These are phyloP conservation scores for Notarius quadriscutis DNA, from an alignment of 2,113 vertebrate species.

Conservation along the genomic window DNA sequence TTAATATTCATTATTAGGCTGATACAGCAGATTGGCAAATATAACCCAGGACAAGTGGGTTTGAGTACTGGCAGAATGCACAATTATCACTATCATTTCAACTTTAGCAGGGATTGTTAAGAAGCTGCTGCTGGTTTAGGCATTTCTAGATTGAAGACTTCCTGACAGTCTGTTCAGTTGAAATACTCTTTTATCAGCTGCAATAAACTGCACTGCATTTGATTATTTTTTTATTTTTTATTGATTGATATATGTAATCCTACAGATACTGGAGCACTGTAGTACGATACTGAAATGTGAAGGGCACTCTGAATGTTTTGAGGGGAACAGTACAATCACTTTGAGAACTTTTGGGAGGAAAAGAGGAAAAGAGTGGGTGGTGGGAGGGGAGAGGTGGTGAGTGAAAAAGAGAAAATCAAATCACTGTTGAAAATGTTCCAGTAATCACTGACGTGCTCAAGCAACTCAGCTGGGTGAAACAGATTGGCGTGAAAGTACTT, in stretches of 20 bases:
- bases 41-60: neutral
- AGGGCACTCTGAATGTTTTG: slow-evolving; percentile 35
- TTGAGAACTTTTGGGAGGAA: slow-evolving; percentile 23
- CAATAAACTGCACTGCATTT: slow-evolving; percentile 1
- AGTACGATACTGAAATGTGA: slow-evolving; percentile 14
- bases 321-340: slow-evolving; percentile 18
- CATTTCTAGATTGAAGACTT: neutral
- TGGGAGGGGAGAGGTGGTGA: slow-evolving; percentile 31
- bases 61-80: neutral
- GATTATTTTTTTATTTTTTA: neutral
- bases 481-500: slow-evolving; percentile 48
- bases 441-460: slow-evolving; percentile 53
- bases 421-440: slow-evolving; percentile 55
- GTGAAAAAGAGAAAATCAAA: slow-evolving; percentile 47
- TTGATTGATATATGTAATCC: slow-evolving; percentile 24
- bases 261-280: slow-evolving; percentile 12
- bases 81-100: neutral
- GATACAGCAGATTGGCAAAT: neutral
- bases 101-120: neutral
- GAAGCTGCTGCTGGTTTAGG: neutral
- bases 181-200: neutral
- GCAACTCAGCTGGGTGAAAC: slow-evolving; percentile 45
- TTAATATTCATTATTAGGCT: neutral
- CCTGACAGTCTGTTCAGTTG: neutral
- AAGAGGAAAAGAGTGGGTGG: slow-evolving; percentile 14